Percentiles rank a stretch among this genome's conserved stretches.
Evolutionary conservation across 2,888 invertebrate genomes (phyloP).

Genomic region (Smittia sp.): DNA sequence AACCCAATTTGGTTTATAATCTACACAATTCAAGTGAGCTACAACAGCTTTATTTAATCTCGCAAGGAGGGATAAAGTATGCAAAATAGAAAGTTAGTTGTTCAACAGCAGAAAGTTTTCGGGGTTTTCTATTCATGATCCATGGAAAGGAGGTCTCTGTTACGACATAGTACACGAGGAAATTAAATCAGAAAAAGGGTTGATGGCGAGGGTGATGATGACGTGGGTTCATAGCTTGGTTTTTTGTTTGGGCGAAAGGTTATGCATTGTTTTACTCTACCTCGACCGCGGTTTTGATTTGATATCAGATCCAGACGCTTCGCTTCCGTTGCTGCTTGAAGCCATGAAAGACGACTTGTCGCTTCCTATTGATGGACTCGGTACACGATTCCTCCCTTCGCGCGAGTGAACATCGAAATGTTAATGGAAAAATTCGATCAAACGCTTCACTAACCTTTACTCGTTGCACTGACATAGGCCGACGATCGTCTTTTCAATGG

Average conservation of each 20-base stretch:
- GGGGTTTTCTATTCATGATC: not conserved
- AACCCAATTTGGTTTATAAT: no score
- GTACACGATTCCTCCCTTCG: constrained; percentile 52
- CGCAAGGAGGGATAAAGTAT: not conserved
- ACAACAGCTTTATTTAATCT: not conserved
- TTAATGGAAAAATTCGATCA: not conserved
- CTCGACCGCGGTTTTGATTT: constrained; percentile 50
- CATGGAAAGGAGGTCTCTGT: no score
- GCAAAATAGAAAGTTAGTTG: not conserved
- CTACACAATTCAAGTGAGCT: not conserved
- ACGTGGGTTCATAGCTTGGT: constrained; percentile 23
- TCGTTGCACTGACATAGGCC: constrained; percentile 65
- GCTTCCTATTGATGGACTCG: constrained; percentile 50
- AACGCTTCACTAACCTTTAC: constrained; percentile 51
- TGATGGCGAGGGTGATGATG: not conserved
- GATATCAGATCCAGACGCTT: constrained; percentile 46
- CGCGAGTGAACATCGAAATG: not conserved
- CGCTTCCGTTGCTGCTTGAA: constrained; percentile 46
- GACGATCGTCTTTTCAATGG: constrained; percentile 68
- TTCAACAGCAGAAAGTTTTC: not conserved
- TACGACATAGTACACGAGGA: no score
- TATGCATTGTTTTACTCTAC: not conserved
- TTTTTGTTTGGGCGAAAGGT: no score
- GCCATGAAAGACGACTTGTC: constrained; percentile 43
- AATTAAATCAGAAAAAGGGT: no score